Evolutionary conservation across 1,140 invertebrate genomes (phyloP).

Genomic region (Drosophila littoralis): DNA sequence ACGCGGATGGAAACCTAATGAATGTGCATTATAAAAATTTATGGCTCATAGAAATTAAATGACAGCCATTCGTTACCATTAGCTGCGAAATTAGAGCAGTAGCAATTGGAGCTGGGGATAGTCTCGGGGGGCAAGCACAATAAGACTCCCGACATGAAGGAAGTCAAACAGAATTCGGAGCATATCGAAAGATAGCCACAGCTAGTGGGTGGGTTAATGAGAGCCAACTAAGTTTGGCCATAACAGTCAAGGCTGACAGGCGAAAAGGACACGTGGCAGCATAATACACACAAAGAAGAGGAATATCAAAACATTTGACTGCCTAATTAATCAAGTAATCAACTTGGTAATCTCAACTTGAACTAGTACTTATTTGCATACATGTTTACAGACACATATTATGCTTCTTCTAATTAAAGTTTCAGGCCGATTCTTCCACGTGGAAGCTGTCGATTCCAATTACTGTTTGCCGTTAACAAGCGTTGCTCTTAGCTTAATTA

Average conservation of each 20-base stretch:
- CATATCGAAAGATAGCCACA: slow-evolving; percentile 31
- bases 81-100: slow-evolving; percentile 64
- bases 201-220: slow-evolving; percentile 36
- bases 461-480: background rate
- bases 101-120: slow-evolving; percentile 8
- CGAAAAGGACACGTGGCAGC: slow-evolving; percentile 13
- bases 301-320: slow-evolving; percentile 23
- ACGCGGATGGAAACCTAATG: slow-evolving; percentile 27
- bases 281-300: slow-evolving; percentile 1
- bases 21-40: slow-evolving; percentile 74
- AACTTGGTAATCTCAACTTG: slow-evolving; percentile 16
- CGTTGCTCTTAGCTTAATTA: background rate
- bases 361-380: background rate
- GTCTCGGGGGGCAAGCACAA: background rate
- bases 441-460: background rate
- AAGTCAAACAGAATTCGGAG: slow-evolving; percentile 14
- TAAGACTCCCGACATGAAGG: background rate
- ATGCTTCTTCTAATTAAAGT: background rate
- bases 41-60: slow-evolving; percentile 77
- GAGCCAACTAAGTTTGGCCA: slow-evolving; percentile 35
- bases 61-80: slow-evolving; percentile 74
- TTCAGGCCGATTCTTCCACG: background rate
- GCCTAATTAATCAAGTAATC: slow-evolving; percentile 40
- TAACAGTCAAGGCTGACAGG: slow-evolving; percentile 3
- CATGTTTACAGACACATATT: background rate